Base-by-base conservation (phyloP, 1,140 invertebrate genomes). In the Papilio aristodemus region DNA sequence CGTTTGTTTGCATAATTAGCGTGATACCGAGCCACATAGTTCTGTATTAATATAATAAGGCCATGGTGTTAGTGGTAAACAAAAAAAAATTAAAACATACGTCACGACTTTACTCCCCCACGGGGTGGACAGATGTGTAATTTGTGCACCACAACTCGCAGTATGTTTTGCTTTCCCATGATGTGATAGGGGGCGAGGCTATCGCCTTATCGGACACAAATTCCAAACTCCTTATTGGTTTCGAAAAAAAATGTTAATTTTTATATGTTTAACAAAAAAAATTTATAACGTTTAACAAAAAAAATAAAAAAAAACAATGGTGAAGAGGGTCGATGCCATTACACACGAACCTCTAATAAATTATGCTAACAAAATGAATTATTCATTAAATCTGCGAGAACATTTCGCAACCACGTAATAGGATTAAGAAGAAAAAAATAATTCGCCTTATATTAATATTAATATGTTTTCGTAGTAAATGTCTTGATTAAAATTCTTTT, bases 281-380 rank as follows among this genome's bases (percentile, higher is more conserved):
- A 32, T 32, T 32, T 32, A 32, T 32, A 32, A 32, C 2, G 6
- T 32, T 32, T 32, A 32, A 3, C 2, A 32, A 32, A 32, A 32
- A 32, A 58, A 58, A 32, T 32, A 58, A 8, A 60, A 38, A n/a
- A 19, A 60, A 60, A 38, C 32, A 38, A 60, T 60, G 58, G 6
- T 4, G 36, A 60, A 60, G 14, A 1, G 32, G 14, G 58, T 36
- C 58, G 32, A 10, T 38, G 14, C 32, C 58, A 60, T 37, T 37
- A 60, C 58, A 17, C 14, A 60, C 58, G 32, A 60, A 60, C 32
- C 27, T 14, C 36, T 38, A 32, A 36, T 37, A 36, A 38, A 37
- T 60, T 60, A 60, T 60, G 58, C 58, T 60, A 60, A 60, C 14
- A 60, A 37, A 38, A 60, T 60, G 58, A 60, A 60, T 60, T 60